Evolutionary conservation across 2,797 vertebrate species (phyloP).

Genomic region (Leuciscus waleckii): DNA sequence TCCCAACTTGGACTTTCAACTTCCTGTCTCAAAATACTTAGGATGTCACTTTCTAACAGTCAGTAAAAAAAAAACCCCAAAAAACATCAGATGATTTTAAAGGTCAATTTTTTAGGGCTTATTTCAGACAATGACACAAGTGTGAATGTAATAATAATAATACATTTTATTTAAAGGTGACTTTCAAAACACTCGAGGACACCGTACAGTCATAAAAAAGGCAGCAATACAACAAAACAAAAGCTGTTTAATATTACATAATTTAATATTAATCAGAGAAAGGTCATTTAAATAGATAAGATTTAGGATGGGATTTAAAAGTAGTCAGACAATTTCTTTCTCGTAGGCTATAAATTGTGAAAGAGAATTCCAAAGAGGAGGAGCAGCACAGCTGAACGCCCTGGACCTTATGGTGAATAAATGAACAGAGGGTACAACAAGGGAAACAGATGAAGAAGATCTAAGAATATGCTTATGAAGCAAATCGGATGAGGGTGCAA

Average conservation of each 20-base stretch:
- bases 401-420: neutral
- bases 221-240: too few species aligned
- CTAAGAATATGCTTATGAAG: neutral
- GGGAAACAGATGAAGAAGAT: neutral
- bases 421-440: neutral
- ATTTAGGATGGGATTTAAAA: too few species aligned
- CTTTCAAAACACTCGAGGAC: too few species aligned
- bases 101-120: neutral
- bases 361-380: too few species aligned
- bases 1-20: constrained; percentile 22
- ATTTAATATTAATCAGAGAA: too few species aligned
- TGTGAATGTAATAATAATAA: too few species aligned
- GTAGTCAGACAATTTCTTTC: too few species aligned
- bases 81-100: neutral
- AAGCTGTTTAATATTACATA: too few species aligned
- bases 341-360: too few species aligned
- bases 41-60: neutral
- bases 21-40: constrained; percentile 14
- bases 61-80: neutral
- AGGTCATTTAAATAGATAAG: accelerated
- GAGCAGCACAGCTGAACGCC: too few species aligned
- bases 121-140: neutral
- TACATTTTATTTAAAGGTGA: too few species aligned
- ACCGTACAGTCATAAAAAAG: too few species aligned
- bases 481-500: neutral